Evolutionary conservation across 2,888 invertebrate genomes (phyloP), one percentile per base, ranked within the genome.

Genomic region (Muschampia plurimacula): DNA sequence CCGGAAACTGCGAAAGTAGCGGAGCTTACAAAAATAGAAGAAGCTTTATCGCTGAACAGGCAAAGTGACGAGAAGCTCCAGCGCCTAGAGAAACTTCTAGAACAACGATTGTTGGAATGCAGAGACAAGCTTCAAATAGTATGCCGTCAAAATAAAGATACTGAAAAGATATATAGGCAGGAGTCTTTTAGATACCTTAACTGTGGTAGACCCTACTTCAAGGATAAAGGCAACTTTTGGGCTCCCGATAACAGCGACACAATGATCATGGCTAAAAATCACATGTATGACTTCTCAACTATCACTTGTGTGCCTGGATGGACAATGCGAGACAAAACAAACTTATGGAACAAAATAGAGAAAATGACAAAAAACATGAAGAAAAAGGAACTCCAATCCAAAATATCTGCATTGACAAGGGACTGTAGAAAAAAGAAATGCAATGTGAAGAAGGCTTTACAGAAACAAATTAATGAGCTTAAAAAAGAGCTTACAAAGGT

Each of bases 121-220:
- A 82, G 86, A 28, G 75, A 79, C 13, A 13, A 90, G 87, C 75
- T 79, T 91, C 12, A 69, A 75, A 46, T 83, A 49, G 77, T 88
- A 10, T 80, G 83, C 60, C 55, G 67, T 2, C 62, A 49, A 39
- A 70, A 72, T 0, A 73, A 76, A 12, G 57, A 73, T 0, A 59
- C 60, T 6, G 83, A 82, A 0, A 83, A 4, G 32, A 22, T 22
- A 22, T 22, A 22, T 32, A 32, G 75, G 74, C 22, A 81, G 81
- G 78, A 78, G 59, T 73, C 66, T 6, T 91, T 89, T 44, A 83
- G 85, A 39, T 89, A 89, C 55, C 82, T 87, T 0, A 83, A 81
- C 67, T 92, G 95, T 82, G 94, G 96, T 44, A 92, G 95, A 79
- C 95, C 97, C 0, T 97, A 96, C 82, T 97, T 97, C 77, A 97